These are phyloP conservation scores for Numenius arquata DNA, from an alignment of 2,113 vertebrate species.

Conservation along the genomic window DNA sequence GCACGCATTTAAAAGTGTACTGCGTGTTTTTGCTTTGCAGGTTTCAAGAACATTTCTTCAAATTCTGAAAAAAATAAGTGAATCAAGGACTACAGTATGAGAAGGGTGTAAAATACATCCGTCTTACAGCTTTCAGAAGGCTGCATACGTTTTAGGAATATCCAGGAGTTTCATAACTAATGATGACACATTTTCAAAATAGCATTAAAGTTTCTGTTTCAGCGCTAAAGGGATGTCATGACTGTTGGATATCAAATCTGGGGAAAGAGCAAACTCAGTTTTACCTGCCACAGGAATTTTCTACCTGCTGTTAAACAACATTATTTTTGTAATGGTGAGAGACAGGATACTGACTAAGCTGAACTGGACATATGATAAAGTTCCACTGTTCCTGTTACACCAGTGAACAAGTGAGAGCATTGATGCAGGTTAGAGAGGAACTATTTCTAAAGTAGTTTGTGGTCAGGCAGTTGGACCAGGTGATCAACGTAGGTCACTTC, in stretches of 20 bases:
- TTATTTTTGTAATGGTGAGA: neutral
- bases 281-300: neutral
- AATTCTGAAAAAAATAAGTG: neutral
- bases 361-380: neutral
- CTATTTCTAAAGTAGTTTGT: neutral
- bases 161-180: neutral
- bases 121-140: neutral
- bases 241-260: neutral
- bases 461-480: neutral
- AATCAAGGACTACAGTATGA: neutral
- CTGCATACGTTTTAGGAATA: neutral
- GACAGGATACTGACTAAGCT: neutral
- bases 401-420: neutral
- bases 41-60: neutral
- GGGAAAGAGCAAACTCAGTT: neutral
- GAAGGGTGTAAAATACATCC: neutral
- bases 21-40: neutral
- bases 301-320: neutral
- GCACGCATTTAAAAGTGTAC: neutral
- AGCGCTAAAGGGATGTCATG: neutral
- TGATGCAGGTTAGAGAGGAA: neutral
- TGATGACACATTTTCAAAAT: neutral
- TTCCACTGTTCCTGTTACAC: neutral
- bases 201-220: neutral
- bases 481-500: neutral